These are phyloP conservation scores for Mohoua ochrocephala DNA, from an alignment of 2,113 vertebrate genomes.

Conservation along the genomic window DNA sequence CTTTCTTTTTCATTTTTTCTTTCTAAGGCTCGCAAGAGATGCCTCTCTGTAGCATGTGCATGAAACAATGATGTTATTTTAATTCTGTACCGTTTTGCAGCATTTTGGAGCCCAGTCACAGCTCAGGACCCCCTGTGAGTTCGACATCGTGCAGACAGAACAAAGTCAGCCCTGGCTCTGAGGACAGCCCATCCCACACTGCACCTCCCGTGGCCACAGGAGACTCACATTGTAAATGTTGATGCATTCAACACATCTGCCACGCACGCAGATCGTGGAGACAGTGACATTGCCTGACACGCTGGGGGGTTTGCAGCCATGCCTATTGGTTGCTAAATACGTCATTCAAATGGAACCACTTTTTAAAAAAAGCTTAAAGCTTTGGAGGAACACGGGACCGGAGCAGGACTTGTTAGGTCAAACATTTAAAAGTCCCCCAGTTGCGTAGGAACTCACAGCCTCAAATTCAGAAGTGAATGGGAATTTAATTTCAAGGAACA, in stretches of 20 bases:
- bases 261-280: neutral
- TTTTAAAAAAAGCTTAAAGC: neutral
- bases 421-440: neutral
- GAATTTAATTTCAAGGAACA: neutral
- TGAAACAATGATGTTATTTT: neutral
- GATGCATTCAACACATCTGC: conserved; percentile 28
- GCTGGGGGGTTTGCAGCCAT: neutral
- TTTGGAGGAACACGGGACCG: neutral
- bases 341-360: neutral
- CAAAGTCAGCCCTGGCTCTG: neutral
- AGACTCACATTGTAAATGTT: neutral
- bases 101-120: neutral
- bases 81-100: neutral
- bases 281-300: neutral
- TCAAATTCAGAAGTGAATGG: neutral
- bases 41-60: neutral
- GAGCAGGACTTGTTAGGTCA: neutral
- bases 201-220: neutral
- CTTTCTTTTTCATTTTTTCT: neutral
- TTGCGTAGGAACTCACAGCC: neutral
- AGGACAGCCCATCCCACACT: neutral
- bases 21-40: neutral
- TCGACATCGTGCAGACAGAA: neutral
- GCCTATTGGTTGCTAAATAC: neutral
- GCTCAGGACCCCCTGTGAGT: neutral